Percentiles rank a stretch among this genome's conserved stretches.
phyloP scores from a whole-genome alignment of 2,797 vertebrate genomes.

The Melanotaenia nigrans region DNA sequence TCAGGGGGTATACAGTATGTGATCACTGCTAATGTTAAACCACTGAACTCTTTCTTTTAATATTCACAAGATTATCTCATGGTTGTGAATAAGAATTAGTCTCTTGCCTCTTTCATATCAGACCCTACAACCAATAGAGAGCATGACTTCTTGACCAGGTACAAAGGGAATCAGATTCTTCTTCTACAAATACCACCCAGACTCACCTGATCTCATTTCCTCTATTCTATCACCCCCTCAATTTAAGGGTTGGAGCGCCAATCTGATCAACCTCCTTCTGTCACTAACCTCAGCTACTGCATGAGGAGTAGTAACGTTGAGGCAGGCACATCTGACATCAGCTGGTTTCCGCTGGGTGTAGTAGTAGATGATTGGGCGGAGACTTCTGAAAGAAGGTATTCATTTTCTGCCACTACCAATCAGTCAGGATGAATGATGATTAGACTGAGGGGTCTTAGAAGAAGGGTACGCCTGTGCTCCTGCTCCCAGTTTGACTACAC shows the following conservation, averaged over 20 bases:
- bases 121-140: slow-evolving; percentile 34
- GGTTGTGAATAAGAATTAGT: slow-evolving; percentile 36
- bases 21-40: slow-evolving; percentile 35
- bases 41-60: slow-evolving; percentile 36
- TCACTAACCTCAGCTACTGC: slow-evolving; percentile 41
- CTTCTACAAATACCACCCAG: slow-evolving; percentile 35
- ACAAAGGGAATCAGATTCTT: slow-evolving; percentile 36
- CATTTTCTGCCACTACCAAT: slow-evolving; percentile 48
- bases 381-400: slow-evolving; percentile 54
- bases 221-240: slow-evolving; percentile 12
- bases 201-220: slow-evolving; percentile 34
- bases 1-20: slow-evolving; percentile 27
- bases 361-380: slow-evolving; percentile 58
- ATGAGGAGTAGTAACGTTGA: slow-evolving; percentile 36
- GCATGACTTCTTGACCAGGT: slow-evolving; percentile 30
- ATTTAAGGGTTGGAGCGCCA: slow-evolving; percentile 34
- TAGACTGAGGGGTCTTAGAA: slow-evolving; percentile 37
- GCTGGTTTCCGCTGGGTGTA: slow-evolving; percentile 33
- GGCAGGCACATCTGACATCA: slow-evolving; percentile 26
- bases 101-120: slow-evolving; percentile 27
- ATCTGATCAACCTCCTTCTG: slow-evolving; percentile 61
- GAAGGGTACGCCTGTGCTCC: slow-evolving; percentile 25
- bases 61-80: slow-evolving; percentile 37
- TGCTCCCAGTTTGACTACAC: slow-evolving; percentile 29
- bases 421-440: slow-evolving; percentile 50